phyloP scores from a whole-genome alignment of 2,797 vertebrate genomes.

The Fundulus diaphanus region DNA sequence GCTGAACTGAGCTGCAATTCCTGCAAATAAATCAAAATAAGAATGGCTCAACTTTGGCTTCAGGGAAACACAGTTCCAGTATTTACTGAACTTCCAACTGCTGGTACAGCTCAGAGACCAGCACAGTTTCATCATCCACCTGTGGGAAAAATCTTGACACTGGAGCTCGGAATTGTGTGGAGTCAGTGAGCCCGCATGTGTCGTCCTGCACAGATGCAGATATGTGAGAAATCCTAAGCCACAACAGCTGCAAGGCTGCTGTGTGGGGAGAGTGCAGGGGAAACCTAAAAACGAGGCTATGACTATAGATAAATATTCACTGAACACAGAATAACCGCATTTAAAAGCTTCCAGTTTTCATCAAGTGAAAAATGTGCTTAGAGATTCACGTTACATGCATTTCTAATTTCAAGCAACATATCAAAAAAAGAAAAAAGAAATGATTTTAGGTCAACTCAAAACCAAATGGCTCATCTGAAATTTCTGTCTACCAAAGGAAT shows the following conservation, averaged over 20 bases:
- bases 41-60: slow-evolving; percentile 5
- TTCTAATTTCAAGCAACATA: not conserved
- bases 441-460: not conserved
- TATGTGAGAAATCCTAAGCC: slow-evolving; percentile 61
- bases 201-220: slow-evolving; percentile 55
- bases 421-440: not conserved
- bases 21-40: slow-evolving; percentile 74
- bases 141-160: slow-evolving; percentile 48
- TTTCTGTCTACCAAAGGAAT: not conserved
- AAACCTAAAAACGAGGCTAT: slow-evolving; percentile 29
- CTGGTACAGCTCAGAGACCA: not conserved
- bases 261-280: slow-evolving; percentile 30
- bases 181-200: slow-evolving; percentile 29
- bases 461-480: not conserved
- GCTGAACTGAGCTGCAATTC: slow-evolving; percentile 90
- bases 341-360: not conserved
- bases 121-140: slow-evolving; percentile 15
- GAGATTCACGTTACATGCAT: not conserved
- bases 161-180: slow-evolving; percentile 36
- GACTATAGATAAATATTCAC: slow-evolving; percentile 6
- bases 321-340: slow-evolving; percentile 1
- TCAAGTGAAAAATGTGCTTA: not conserved
- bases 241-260: slow-evolving; percentile 71
- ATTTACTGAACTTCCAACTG: not conserved
- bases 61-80: not conserved